Conservation (phyloP, 2,113 vertebrate species). For the Anarrhichthys ocellatus region DNA sequence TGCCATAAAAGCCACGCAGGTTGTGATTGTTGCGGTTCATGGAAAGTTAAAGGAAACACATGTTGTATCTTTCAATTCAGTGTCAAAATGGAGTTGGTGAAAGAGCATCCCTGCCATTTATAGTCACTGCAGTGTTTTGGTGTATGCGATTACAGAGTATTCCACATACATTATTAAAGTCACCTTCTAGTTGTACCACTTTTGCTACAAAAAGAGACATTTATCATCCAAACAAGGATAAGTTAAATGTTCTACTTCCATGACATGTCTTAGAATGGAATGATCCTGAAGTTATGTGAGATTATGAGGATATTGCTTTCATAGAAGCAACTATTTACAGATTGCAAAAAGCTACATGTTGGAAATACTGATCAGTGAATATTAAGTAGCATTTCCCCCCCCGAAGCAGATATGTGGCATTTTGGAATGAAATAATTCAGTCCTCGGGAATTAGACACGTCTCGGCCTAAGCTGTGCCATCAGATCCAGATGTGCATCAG, state of each 20-base stretch:
- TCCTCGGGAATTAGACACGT: constrained; percentile 77
- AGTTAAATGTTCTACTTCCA: constrained; percentile 40
- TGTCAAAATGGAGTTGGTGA: constrained; percentile 5
- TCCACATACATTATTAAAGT: neutral
- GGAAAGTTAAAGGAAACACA: neutral
- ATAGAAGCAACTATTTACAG: constrained; percentile 56
- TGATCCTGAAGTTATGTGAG: constrained; percentile 38
- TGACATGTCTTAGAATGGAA: constrained; percentile 51
- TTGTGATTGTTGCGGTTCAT: neutral
- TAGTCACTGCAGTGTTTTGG: neutral
- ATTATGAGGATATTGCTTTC: constrained; percentile 63
- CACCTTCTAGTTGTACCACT: neutral
- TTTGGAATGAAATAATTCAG: constrained; percentile 77
- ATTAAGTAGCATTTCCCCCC: constrained; percentile 64
- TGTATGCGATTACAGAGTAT: neutral
- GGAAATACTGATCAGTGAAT: constrained; percentile 75
- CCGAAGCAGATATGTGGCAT: constrained; percentile 73
- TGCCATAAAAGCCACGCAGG: neutral
- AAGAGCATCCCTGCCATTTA: neutral
- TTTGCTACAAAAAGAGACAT: constrained; percentile 17
- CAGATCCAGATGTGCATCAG: constrained; percentile 79
- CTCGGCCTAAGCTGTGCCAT: constrained; percentile 77
- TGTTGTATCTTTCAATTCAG: neutral
- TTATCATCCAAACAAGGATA: constrained; percentile 23
- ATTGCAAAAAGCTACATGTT: constrained; percentile 51